Percentiles rank a stretch among this genome's conserved stretches.
phyloP scores from a whole-genome alignment of 2,113 vertebrate species.

The Sphaerodactylus townsendi region DNA sequence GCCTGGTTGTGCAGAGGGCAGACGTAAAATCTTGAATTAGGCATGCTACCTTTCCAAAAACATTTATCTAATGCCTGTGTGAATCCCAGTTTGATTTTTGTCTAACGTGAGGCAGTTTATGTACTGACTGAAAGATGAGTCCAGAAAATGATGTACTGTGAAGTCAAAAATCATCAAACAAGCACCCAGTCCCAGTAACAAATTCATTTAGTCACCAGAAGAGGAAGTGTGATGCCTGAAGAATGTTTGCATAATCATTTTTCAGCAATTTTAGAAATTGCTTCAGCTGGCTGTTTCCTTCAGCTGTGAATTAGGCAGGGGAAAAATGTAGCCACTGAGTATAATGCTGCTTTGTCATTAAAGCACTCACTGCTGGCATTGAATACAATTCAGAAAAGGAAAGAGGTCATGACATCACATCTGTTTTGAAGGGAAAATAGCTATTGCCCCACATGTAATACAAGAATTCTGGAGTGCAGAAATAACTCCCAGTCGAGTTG shows the following conservation, averaged over 20 bases:
- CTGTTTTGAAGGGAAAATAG: slow-evolving; percentile 51
- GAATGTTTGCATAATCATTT: slow-evolving; percentile 40
- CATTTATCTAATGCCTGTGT: neutral
- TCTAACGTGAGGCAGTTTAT: neutral
- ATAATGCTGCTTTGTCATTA: slow-evolving; percentile 33
- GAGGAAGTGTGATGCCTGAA: slow-evolving; percentile 4
- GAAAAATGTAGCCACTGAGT: slow-evolving; percentile 48
- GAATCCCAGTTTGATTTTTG: neutral
- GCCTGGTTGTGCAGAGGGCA: neutral
- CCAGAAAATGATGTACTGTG: slow-evolving; percentile 18
- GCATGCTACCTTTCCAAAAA: neutral
- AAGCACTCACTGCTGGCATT: slow-evolving; percentile 53
- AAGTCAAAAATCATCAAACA: slow-evolving; percentile 4
- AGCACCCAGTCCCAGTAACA: slow-evolving; percentile 18
- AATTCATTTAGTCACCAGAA: slow-evolving; percentile 31
- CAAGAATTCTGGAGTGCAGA: slow-evolving; percentile 37
- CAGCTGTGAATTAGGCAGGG: slow-evolving; percentile 55
- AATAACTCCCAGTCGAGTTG: slow-evolving; percentile 33
- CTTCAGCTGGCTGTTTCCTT: slow-evolving; percentile 5
- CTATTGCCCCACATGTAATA: slow-evolving; percentile 39
- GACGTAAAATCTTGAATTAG: neutral
- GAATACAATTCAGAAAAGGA: slow-evolving; percentile 52
- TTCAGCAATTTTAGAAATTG: slow-evolving; percentile 48
- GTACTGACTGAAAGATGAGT: neutral
- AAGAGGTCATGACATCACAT: slow-evolving; percentile 57